Conservation (phyloP, 1,140 invertebrate species). For the Drosophila quadrilineata region DNA sequence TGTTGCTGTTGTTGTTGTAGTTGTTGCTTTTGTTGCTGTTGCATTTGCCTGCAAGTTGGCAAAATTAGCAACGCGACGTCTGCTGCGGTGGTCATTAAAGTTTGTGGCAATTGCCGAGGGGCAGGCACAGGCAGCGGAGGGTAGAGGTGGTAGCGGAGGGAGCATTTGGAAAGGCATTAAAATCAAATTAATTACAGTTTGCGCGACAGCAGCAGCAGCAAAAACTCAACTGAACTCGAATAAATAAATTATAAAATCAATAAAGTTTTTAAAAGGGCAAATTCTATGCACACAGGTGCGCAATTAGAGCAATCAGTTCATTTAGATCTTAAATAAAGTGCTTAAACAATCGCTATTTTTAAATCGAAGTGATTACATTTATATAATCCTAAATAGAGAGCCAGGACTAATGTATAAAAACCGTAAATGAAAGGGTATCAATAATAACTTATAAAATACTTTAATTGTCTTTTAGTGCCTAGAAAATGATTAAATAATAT, state of each 20-base stretch:
- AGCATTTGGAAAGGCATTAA: slow-evolving; percentile 74
- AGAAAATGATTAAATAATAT: too few species aligned
- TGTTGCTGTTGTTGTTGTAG: slow-evolving; percentile 4
- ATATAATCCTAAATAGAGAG: too few species aligned
- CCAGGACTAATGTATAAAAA: too few species aligned
- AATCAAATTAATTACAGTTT: slow-evolving; percentile 77
- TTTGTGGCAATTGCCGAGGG: slow-evolving; percentile 53
- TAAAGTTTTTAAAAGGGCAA: slow-evolving; percentile 46
- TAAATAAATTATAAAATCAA: slow-evolving; percentile 79
- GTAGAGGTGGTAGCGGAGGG: neutral
- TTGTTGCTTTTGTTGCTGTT: slow-evolving; percentile 24
- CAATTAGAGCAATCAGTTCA: slow-evolving; percentile 2
- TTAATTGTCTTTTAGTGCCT: too few species aligned
- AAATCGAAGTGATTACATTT: neutral
- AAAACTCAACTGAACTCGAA: slow-evolving; percentile 34
- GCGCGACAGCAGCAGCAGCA: slow-evolving; percentile 39
- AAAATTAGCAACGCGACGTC: slow-evolving; percentile 64
- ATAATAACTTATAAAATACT: neutral
- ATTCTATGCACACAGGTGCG: slow-evolving; percentile 10
- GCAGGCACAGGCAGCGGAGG: neutral
- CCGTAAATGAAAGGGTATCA: too few species aligned
- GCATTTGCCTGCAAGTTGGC: slow-evolving; percentile 62
- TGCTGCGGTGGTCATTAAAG: slow-evolving; percentile 62
- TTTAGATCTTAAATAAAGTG: neutral
- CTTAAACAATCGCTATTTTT: neutral